A percentile compares a stretch with the other conserved stretches of the same genome.
Evolutionary conservation across 2,888 invertebrate genomes (phyloP).

Genomic region (Taenaris catops): DNA sequence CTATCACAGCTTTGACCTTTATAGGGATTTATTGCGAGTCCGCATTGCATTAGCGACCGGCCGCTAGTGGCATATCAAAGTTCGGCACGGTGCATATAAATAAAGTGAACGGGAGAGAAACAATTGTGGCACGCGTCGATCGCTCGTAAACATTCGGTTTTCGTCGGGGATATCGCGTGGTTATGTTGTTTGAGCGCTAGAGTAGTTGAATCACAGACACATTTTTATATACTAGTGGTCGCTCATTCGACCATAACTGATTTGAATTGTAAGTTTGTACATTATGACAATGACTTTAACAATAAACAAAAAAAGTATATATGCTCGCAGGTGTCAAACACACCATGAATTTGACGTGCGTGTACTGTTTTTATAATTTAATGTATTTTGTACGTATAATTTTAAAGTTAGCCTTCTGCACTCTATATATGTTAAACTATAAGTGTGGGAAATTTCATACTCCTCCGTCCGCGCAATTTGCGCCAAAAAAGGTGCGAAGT

Average conservation of each 20-base stretch:
- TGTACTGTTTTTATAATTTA: too few species aligned
- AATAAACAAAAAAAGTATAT: too few species aligned
- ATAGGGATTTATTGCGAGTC: slow-evolving; percentile 22
- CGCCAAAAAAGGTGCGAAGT: too few species aligned
- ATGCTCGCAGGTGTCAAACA: too few species aligned
- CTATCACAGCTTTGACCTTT: slow-evolving; percentile 23
- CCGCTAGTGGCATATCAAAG: slow-evolving; percentile 18
- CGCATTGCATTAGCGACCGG: slow-evolving; percentile 23
- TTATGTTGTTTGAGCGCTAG: slow-evolving; percentile 39
- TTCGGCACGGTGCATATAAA: slow-evolving; percentile 26
- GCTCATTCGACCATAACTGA: neutral
- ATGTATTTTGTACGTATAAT: too few species aligned
- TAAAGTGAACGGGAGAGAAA: slow-evolving; percentile 31
- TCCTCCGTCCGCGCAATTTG: too few species aligned
- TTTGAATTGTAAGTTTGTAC: neutral
- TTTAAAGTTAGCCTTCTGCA: too few species aligned
- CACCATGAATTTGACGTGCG: too few species aligned
- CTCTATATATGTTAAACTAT: too few species aligned
- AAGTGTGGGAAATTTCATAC: too few species aligned
- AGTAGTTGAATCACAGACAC: too few species aligned
- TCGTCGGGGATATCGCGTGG: slow-evolving; percentile 53
- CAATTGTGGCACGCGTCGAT: slow-evolving; percentile 35
- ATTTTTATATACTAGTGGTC: slow-evolving; percentile 4
- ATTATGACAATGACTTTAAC: too few species aligned
- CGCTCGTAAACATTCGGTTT: slow-evolving; percentile 51